Percentiles rank a stretch among this genome's conserved stretches.
Conservation (phyloP, 2,797 vertebrate species). For the Poecilia velifera region DNA sequence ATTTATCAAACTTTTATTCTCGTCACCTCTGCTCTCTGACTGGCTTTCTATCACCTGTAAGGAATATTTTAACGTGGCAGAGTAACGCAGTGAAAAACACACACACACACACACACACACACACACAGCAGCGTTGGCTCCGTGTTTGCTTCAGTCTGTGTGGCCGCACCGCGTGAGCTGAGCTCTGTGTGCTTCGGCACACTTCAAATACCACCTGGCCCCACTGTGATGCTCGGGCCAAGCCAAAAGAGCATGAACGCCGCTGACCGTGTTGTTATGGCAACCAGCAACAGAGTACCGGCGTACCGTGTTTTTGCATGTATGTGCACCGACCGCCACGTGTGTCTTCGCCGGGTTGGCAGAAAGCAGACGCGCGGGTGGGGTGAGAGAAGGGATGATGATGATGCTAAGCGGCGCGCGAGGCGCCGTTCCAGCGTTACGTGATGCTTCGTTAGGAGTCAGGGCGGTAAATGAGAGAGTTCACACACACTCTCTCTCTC, state of each 20-base stretch:
- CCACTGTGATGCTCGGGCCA: slow-evolving; percentile 41
- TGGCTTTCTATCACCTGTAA: background rate
- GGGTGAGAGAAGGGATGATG: background rate
- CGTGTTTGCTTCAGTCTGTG: background rate
- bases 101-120: too few relatives aligned
- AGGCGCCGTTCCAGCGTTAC: slow-evolving; percentile 21
- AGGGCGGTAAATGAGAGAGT: slow-evolving; percentile 29
- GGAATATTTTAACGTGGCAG: background rate
- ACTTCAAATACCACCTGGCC: slow-evolving; percentile 11
- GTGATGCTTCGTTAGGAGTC: slow-evolving; percentile 24
- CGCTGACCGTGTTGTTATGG: slow-evolving; percentile 71
- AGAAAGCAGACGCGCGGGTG: slow-evolving; percentile 9
- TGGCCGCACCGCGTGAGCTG: background rate
- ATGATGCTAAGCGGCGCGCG: background rate
- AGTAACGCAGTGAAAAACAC: background rate
- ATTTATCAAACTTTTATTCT: too few relatives aligned
- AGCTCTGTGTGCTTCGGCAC: background rate
- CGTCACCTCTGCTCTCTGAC: background rate
- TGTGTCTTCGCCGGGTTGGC: slow-evolving; percentile 19
- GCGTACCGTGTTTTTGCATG: background rate
- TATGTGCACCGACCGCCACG: slow-evolving; percentile 11
- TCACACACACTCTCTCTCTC: slow-evolving; percentile 12
- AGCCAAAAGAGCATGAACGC: slow-evolving; percentile 57
- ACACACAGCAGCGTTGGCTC: background rate
- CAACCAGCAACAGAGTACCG: slow-evolving; percentile 58